Conservation (phyloP, 2,113 vertebrate species). For the Pampusana beccarii region DNA sequence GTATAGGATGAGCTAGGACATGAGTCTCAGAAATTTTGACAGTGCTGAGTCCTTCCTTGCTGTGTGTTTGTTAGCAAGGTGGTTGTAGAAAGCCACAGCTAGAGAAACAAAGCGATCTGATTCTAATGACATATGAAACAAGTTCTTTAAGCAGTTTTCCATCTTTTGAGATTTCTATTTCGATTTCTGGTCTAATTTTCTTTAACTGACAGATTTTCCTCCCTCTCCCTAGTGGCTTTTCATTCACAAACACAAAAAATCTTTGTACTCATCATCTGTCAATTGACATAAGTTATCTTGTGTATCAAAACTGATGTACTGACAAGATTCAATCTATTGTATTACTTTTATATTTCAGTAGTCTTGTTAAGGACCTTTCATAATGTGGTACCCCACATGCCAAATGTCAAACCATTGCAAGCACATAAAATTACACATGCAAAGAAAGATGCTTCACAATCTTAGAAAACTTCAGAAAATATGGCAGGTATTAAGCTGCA, state of each 20-base stretch:
- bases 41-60: background rate
- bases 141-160: background rate
- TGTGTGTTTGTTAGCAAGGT: background rate
- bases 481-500: background rate
- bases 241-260: background rate
- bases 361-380: background rate
- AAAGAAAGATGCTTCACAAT: background rate
- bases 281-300: background rate
- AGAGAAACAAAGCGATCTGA: background rate
- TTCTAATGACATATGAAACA: background rate
- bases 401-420: background rate
- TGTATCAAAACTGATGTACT: background rate
- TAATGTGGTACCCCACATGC: background rate
- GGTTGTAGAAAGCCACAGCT: background rate
- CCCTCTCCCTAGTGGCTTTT: background rate
- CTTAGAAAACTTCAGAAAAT: background rate
- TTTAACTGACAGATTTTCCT: background rate
- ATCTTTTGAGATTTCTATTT: background rate
- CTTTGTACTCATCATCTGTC: background rate
- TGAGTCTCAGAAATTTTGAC: rapidly evolving
- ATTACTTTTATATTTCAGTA: background rate
- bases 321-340: background rate
- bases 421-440: background rate
- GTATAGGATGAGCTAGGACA: background rate
- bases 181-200: background rate